Evolutionary conservation across 2,113 vertebrate genomes (phyloP).

Genomic region (Gallinago undulata): DNA sequence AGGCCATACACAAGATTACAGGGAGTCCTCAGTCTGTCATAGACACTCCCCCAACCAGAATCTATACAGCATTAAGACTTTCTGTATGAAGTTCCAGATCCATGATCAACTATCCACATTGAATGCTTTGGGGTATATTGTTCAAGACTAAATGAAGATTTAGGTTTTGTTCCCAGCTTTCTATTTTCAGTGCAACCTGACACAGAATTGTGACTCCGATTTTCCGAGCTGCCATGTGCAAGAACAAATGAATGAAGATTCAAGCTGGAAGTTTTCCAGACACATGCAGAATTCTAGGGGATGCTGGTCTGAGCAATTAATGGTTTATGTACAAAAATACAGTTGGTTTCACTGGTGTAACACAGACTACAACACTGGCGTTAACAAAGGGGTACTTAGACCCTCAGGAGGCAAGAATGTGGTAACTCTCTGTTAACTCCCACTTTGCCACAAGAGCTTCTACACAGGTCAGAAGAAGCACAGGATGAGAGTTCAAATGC

Average conservation of each 20-base stretch:
- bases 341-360: background rate
- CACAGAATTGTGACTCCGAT: background rate
- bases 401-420: background rate
- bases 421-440: background rate
- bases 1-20: background rate
- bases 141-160: background rate
- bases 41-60: background rate
- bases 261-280: background rate
- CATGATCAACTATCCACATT: background rate
- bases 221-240: background rate
- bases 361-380: too few species aligned
- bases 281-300: background rate
- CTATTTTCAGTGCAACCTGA: background rate
- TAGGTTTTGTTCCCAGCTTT: background rate
- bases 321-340: background rate
- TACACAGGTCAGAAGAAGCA: accelerated
- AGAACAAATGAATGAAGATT: background rate
- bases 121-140: background rate
- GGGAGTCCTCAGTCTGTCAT: background rate
- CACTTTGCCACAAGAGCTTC: background rate
- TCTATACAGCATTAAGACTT: background rate
- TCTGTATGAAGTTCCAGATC: background rate
- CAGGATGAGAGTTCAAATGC: background rate
- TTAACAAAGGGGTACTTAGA: background rate
- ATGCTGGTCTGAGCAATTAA: background rate